Conservation (phyloP, 23 tunicate species). For the Trididemnum nubilum region DNA sequence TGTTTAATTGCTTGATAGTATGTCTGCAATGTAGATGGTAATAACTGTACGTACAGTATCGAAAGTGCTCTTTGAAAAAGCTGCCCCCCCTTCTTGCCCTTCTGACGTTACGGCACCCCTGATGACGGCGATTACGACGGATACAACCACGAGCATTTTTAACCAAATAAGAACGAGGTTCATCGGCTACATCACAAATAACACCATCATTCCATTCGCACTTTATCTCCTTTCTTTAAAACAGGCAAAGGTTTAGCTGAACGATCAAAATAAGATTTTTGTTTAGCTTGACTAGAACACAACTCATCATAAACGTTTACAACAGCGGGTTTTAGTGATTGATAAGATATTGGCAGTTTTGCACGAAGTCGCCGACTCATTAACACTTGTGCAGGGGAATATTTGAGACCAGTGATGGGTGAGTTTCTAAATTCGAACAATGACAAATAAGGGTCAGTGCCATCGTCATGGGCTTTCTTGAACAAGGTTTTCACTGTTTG, state of each 20-base stretch:
- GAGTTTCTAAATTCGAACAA: conserved; percentile 30
- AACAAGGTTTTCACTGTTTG: conserved; percentile 32
- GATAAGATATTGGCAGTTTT: neutral
- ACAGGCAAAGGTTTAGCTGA: neutral
- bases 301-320: conserved; percentile 8
- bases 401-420: conserved; percentile 8
- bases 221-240: conserved; percentile 18
- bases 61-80: no score
- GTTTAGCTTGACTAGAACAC: neutral
- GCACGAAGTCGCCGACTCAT: conserved; percentile 18
- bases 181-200: neutral
- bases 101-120: no score
- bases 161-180: neutral
- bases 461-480: conserved; percentile 25
- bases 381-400: conserved; percentile 33
- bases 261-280: conserved; percentile 18
- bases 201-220: no score
- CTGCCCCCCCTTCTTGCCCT: no score
- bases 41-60: no score
- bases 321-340: conserved; percentile 12
- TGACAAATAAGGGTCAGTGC: conserved; percentile 31
- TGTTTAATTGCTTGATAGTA: no score
- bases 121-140: neutral
- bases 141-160: neutral
- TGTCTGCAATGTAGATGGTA: no score